Evolutionary conservation across 1,140 invertebrate genomes (phyloP).

Genomic region (Macrocentrus cingulum): DNA sequence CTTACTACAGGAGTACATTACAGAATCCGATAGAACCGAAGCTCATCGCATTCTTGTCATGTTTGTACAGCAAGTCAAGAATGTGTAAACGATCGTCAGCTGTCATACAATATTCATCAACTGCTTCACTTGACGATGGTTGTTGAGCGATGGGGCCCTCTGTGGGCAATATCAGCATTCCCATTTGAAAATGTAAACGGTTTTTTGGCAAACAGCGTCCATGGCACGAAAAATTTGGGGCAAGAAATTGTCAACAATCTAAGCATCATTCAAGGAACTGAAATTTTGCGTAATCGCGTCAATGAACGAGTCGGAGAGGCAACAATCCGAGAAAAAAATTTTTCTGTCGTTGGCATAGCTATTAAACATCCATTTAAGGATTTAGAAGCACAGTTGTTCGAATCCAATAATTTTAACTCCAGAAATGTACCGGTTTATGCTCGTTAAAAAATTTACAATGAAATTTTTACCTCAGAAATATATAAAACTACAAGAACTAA

Average conservation of each 20-base stretch:
- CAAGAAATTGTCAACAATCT: conserved; percentile 35
- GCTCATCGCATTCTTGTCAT: conserved; percentile 28
- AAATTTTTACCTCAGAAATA: no score
- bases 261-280: no score
- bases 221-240: conserved; percentile 30
- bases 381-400: no score
- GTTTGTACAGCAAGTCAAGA: conserved; percentile 27
- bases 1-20: conserved; percentile 26
- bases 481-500: no score
- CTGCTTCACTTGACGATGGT: conserved; percentile 31
- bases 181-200: conserved; percentile 33
- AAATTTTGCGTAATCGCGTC: no score
- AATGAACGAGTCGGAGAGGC: no score
- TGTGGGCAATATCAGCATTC: conserved; percentile 32
- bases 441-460: no score
- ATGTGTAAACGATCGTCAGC: conserved; percentile 27
- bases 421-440: no score
- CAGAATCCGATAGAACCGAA: conserved; percentile 20
- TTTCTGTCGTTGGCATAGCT: no score
- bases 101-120: conserved; percentile 34
- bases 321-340: no score
- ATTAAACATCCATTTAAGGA: no score
- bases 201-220: conserved; percentile 26
- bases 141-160: conserved; percentile 37
- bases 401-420: no score